A percentile compares a stretch with the other conserved stretches of the same genome.
phyloP scores from a whole-genome alignment of 2,888 invertebrate genomes.

The Gasteruption jaculator region DNA sequence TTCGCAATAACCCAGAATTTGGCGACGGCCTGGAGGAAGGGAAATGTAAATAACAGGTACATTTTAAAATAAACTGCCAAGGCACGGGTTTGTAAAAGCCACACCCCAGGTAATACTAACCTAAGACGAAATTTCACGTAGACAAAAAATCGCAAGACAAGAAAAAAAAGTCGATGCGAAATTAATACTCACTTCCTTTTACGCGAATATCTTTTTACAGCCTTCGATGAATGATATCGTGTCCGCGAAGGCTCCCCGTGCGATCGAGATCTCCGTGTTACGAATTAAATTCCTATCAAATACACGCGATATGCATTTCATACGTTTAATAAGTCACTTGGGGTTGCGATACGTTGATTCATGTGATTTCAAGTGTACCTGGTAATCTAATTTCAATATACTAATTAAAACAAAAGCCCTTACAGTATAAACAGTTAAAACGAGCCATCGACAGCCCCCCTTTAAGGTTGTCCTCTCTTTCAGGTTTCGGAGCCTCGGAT shows the following conservation, averaged over 20 bases:
- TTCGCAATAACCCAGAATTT: constrained; percentile 28
- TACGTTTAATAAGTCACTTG: constrained; percentile 26
- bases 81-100: too few species aligned
- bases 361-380: constrained; percentile 17
- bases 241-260: too few species aligned
- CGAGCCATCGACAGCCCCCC: constrained; percentile 35
- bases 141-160: too few species aligned
- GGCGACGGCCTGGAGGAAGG: constrained; percentile 22
- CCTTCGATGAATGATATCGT: constrained; percentile 20
- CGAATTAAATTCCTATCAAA: constrained; percentile 35
- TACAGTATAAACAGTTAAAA: constrained; percentile 34
- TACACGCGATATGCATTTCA: constrained; percentile 35
- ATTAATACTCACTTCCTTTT: too few species aligned
- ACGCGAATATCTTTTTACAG: constrained; percentile 18
- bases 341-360: constrained; percentile 19
- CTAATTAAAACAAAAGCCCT: constrained; percentile 32
- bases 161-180: constrained; percentile 15
- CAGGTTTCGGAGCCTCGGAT: constrained; percentile 18
- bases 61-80: too few species aligned
- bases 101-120: constrained; percentile 26
- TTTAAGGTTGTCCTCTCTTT: constrained; percentile 28
- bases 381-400: constrained; percentile 27
- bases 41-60: constrained; percentile 22
- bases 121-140: too few species aligned
- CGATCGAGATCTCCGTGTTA: constrained; percentile 20